A percentile compares a stretch with the other conserved stretches of the same genome.
Conservation (phyloP, 2,888 invertebrate species). For the Cerceris rybyensis region DNA sequence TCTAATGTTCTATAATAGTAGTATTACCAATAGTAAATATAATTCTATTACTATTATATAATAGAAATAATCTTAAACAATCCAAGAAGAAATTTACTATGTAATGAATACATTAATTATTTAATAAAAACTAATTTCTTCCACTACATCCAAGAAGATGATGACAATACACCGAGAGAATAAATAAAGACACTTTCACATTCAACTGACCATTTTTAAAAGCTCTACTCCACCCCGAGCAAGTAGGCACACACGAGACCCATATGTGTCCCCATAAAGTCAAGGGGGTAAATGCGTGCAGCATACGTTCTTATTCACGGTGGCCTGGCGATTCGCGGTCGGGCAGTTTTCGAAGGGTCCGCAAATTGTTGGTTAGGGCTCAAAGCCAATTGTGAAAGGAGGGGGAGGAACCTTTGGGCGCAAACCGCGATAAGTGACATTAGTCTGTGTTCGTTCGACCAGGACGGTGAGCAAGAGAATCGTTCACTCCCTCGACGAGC, state of each 20-base stretch:
- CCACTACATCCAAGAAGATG: no score
- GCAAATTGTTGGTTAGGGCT: conserved; percentile 64
- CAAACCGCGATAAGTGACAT: conserved; percentile 58
- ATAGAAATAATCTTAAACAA: no score
- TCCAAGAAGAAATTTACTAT: no score
- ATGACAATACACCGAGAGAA: no score
- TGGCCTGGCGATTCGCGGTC: conserved; percentile 57
- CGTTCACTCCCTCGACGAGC: conserved; percentile 15
- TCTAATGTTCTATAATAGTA: no score
- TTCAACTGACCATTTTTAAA: background rate
- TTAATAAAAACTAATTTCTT: no score
- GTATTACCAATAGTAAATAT: no score
- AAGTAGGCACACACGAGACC: conserved; percentile 35
- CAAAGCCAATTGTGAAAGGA: conserved; percentile 58
- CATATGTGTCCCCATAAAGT: conserved; percentile 59
- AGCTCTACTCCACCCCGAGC: conserved; percentile 13
- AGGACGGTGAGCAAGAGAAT: conserved; percentile 25
- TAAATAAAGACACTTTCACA: background rate
- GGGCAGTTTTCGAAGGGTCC: conserved; percentile 64
- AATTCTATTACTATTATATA: no score
- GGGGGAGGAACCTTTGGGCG: conserved; percentile 40
- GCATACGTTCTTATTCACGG: conserved; percentile 63
- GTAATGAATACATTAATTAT: no score
- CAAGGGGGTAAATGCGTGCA: conserved; percentile 57
- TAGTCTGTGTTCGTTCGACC: conserved; percentile 43